Evolutionary conservation across 2,888 invertebrate genomes (phyloP), one percentile per base, ranked within the genome.

Genomic region (Ochropleura leucogaster): DNA sequence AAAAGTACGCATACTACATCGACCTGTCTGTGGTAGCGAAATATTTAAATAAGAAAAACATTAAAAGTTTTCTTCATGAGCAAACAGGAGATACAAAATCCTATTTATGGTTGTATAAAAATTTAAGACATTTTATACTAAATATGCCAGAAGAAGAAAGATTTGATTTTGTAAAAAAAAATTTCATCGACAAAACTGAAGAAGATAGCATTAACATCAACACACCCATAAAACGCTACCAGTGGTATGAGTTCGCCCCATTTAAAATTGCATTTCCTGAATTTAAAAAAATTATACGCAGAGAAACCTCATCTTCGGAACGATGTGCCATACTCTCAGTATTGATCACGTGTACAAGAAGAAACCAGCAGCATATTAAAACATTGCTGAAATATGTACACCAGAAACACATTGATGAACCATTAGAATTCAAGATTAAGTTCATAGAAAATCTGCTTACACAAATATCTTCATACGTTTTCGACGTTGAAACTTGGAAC

Each of bases 391-490:
- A 30, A 30, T 30, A 30, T 30, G 30, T 30, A 30, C 30, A 30
- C 30, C 30, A 93, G 3, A 92, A 92, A 75, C 94, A 95, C 80
- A 92, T 94, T 30, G 95, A 95, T 75, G 95, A 95, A 86, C 89
- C 94, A 1, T 90, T 91, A 5, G 92, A 92, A 74, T 93, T 92
- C 62, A 95, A 95, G 85, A 86, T 89, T 20, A 85, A 92, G 16
- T 95, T 95, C 73, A 80, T 95, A 0, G 90, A 92, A 71, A 85
- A 80, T 47, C 65, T 95, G 5, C 55, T 95, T 7, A 84, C 87
- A 4, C 82, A 91, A 79, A 89, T 88, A 8, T 72, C 89, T 12
- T 82, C 89, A 0, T 89, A 92, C 51, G 80, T 80, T 65, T 90
- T 92, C 62, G 89, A 92, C 67, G 79, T 86, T 20, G 82, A 88